Evolutionary conservation across 1,140 invertebrate species (phyloP), one percentile per base, ranked within the genome.

Genomic region (Probaryconus sp.): DNA sequence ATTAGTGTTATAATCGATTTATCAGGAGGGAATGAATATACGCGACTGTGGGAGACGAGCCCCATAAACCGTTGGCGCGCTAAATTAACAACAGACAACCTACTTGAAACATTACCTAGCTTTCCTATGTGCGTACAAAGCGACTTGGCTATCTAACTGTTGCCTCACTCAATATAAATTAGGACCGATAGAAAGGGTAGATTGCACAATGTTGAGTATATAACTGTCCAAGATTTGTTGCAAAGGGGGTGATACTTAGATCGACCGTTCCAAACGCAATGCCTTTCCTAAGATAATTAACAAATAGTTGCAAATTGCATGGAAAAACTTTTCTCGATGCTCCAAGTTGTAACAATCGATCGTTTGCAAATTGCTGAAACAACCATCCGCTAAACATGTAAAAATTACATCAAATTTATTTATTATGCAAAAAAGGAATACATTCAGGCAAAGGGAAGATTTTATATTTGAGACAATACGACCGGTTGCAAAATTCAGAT

Each of bases 21-120:
- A 84, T 83, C 81, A 50, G 81, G 74, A 76, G 81, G 74, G 81
- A 83, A n/a, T n/a, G n/a, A n/a, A 65, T 70, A 51, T 70, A 79
- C 79, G 76, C 71, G 77, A 72, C 74, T 72, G 69, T 69, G 76
- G 76, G 77, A 84, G 82, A 82, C 83, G 81, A 79, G 82, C 77
- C 48, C 79, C 82, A 79, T 85, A 83, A 85, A 83, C 79, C 67
- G 76, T 79, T 77, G 69, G 63, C 77, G 80, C 81, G 83, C 81
- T 85, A 84, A 86, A 86, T 86, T 86, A 86, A 85, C 85, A 85
- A 86, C 85, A 81, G 85, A 85, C 85, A 84, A 84, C 82, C 83
- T 83, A 85, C 85, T 85, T 85, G 85, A 87, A 85, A 85, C 84
- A 87, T 86, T 85, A 83, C 83, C 83, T 78, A 81, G 83, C 81